Evolutionary conservation across 2,888 invertebrate species (phyloP), one percentile per base, ranked within the genome.

Genomic region (Trisateles emortualis): DNA sequence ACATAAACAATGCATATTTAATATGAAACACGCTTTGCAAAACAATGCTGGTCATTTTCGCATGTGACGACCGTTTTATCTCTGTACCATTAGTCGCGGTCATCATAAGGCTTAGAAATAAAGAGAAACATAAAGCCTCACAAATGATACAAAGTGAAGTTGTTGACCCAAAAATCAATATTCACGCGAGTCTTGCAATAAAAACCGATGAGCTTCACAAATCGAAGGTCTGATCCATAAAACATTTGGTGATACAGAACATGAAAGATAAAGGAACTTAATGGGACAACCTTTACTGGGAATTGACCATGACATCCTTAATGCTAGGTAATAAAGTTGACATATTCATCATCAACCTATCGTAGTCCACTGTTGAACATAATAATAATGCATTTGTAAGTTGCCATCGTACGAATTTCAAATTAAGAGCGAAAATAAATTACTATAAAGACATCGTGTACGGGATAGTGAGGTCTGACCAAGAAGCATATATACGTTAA

Each of bases 151-250:
- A 84, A 83, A 78, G 79, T 82, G 81, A 84, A 84, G 86, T 78
- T 83, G 83, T 86, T 91, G 88, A 90, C 91, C 90, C 76, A 90
- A 87, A 92, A 90, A 90, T 90, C 86, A 90, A 86, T 90, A 91
- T 91, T 90, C 90, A 88, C 84, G 81, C 77, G 79, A 80, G 64
- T 69, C 75, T 74, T 79, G 86, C 78, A 86, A 88, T 88, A 90
- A 90, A 89, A 79, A 59, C 73, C 78, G 84, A 88, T 86, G 84
- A 80, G 87, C 84, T 85, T 86, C 78, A 83, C 86, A 76, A 90
- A 90, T 88, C 79, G 88, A 88, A 87, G 86, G 87, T 77, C 79
- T 79, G 79, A 85, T 87, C 79, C 86, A 88, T 88, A 87, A 90
- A 88, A 88, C 84, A 87, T 87, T 75, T 67, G 64, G 76, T 56